Percentiles rank a stretch among this genome's conserved stretches.
Evolutionary conservation across 2,113 vertebrate species (phyloP).

Genomic region (Hydrolagus affinis): DNA sequence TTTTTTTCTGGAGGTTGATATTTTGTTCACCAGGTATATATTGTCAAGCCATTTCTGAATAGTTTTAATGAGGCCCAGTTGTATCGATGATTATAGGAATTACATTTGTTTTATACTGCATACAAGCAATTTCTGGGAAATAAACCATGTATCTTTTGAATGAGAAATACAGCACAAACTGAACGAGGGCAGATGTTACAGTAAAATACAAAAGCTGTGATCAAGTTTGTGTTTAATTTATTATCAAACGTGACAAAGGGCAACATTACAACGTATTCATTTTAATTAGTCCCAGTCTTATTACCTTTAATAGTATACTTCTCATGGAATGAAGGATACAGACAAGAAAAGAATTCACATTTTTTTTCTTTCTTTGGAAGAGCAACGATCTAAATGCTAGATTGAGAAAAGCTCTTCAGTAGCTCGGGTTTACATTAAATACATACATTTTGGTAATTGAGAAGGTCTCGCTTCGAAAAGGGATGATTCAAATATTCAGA

Average conservation of each 20-base stretch:
- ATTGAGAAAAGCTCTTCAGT: conserved; percentile 7
- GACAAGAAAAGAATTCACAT: background rate
- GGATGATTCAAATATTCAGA: no score
- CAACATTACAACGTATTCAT: conserved; percentile 13
- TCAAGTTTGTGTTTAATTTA: background rate
- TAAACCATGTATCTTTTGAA: no score
- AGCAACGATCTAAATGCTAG: background rate
- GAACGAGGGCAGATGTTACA: background rate
- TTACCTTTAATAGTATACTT: background rate
- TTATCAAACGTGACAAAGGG: conserved; percentile 18
- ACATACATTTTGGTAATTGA: no score
- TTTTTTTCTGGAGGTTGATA: no score
- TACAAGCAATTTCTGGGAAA: no score
- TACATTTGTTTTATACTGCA: no score
- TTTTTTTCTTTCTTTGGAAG: conserved; percentile 4
- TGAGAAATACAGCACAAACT: no score
- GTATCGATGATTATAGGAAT: no score
- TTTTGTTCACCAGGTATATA: no score
- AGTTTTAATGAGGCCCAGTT: no score
- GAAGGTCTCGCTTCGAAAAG: no score
- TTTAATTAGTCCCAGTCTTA: background rate
- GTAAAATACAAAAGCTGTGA: background rate
- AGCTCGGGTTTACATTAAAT: background rate
- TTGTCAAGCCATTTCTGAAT: no score
- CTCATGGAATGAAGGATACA: background rate